Evolutionary conservation across 2,888 invertebrate genomes (phyloP).

Genomic region (Chrysolina americana): DNA sequence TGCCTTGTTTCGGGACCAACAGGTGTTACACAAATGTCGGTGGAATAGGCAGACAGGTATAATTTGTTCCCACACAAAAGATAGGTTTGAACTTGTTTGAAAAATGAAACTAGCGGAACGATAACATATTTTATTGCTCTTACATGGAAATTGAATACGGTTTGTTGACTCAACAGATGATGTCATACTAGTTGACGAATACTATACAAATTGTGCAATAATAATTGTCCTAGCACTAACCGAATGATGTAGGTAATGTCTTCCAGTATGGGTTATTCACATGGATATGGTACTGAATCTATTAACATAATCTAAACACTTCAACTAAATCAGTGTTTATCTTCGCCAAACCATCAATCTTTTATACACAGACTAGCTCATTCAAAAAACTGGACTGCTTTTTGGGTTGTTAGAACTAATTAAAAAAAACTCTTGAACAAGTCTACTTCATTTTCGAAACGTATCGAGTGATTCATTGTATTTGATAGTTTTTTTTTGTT

Average conservation of each 20-base stretch:
- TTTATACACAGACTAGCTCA: too few relatives aligned
- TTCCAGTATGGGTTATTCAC: background rate
- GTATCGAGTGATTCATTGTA: too few relatives aligned
- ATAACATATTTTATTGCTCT: conserved; percentile 4
- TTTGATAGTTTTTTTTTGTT: too few relatives aligned
- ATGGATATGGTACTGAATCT: background rate
- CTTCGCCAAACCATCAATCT: too few relatives aligned
- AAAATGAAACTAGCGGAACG: conserved; percentile 2
- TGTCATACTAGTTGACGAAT: background rate
- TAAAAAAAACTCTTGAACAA: too few relatives aligned
- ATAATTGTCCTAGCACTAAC: background rate
- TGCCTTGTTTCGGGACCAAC: conserved; percentile 6
- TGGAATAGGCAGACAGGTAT: conserved; percentile 21
- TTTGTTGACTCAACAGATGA: conserved; percentile 4
- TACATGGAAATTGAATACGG: background rate
- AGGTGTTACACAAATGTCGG: conserved; percentile 26
- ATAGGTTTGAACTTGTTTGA: conserved; percentile 3
- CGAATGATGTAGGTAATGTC: background rate
- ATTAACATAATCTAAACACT: too few relatives aligned
- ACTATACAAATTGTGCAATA: background rate
- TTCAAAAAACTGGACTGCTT: too few relatives aligned
- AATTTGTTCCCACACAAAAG: conserved; percentile 3
- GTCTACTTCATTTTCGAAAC: too few relatives aligned
- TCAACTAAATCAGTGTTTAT: too few relatives aligned
- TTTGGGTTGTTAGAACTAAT: too few relatives aligned